A percentile compares a stretch with the other conserved stretches of the same genome.
These are phyloP conservation scores for Philaethria dido DNA, from an alignment of 2,888 invertebrate species.

Conservation along the genomic window DNA sequence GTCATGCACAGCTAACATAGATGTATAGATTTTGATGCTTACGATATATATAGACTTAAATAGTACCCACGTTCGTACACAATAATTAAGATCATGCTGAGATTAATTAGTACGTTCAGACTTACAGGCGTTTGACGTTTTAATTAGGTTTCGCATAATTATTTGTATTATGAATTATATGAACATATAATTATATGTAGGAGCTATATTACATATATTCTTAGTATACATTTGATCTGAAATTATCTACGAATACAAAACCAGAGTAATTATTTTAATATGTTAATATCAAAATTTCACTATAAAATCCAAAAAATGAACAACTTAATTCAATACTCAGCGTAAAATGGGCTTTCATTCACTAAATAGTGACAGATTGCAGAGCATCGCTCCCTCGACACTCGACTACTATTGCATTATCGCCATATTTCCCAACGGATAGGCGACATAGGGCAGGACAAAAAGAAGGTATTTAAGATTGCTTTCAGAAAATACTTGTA, in stretches of 20 bases:
- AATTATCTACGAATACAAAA: neutral
- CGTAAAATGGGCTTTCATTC: conserved; percentile 16
- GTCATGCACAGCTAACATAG: neutral
- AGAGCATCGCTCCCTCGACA: conserved; percentile 8
- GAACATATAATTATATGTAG: neutral
- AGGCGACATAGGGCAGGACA: conserved; percentile 2
- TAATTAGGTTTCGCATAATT: conserved; percentile 15
- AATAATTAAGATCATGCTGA: conserved; percentile 11
- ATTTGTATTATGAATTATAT: neutral
- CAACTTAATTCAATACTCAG: conserved; percentile 5
- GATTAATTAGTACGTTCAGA: conserved; percentile 16
- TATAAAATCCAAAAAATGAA: conserved; percentile 2
- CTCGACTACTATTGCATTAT: conserved; percentile 18
- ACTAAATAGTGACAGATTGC: conserved; percentile 24
- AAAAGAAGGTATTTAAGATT: conserved; percentile 13
- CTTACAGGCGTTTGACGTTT: conserved; percentile 14
- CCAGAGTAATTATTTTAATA: neutral
- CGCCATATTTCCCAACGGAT: conserved; percentile 21
- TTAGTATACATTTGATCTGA: neutral
- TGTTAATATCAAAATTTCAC: neutral
- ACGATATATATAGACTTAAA: conserved; percentile 1
- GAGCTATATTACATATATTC: neutral
- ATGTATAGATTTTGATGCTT: conserved; percentile 9
- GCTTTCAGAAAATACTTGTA: neutral
- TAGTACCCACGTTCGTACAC: conserved; percentile 2